phyloP scores from a whole-genome alignment of 1,140 invertebrate species.

The Ylistrum balloti region DNA sequence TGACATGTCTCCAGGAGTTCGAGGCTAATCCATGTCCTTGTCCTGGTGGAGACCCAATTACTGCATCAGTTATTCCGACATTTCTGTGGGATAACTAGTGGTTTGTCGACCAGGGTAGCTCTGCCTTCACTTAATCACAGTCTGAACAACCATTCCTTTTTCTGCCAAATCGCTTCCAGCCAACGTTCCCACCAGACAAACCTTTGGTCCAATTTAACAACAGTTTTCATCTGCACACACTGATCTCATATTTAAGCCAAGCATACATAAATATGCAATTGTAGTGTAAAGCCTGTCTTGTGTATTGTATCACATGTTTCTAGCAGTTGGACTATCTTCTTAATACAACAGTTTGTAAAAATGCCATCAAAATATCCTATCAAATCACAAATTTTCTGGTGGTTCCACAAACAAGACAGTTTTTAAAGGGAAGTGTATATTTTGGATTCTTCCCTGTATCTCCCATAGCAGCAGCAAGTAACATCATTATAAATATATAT shows the following conservation, averaged over 20 bases:
- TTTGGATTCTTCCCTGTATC: no score
- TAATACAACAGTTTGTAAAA: background rate
- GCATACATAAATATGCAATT: slow-evolving; percentile 20
- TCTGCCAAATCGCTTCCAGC: slow-evolving; percentile 3
- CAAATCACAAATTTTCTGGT: background rate
- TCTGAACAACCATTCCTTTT: background rate
- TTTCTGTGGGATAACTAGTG: background rate
- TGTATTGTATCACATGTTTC: background rate
- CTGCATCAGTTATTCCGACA: background rate
- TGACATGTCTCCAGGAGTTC: background rate
- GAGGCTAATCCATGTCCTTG: background rate
- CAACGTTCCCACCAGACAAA: background rate
- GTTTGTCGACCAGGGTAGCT: slow-evolving; percentile 10
- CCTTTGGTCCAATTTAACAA: background rate
- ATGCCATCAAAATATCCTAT: background rate
- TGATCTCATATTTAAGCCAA: background rate
- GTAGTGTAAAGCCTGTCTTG: background rate
- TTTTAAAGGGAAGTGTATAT: no score
- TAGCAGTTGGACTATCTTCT: background rate
- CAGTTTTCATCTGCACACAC: background rate
- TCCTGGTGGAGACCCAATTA: background rate
- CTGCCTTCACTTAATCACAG: background rate
- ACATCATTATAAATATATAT: no score
- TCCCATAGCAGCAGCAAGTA: no score
- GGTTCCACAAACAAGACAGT: background rate